phyloP scores from a whole-genome alignment of 2,797 vertebrate genomes.

The Pseudotriccus pelzelni region DNA sequence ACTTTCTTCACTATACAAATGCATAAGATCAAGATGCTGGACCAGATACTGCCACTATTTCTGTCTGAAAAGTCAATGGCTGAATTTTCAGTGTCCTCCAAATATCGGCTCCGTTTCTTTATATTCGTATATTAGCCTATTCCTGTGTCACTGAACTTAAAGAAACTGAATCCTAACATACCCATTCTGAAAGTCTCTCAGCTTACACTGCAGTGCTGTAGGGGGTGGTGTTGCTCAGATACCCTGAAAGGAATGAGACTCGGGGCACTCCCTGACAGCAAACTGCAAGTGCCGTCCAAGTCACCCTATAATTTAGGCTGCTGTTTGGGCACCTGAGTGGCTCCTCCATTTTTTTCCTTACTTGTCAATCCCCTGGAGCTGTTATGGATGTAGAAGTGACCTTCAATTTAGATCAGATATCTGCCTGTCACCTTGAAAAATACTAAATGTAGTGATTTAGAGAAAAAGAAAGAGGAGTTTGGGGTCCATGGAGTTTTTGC shows the following conservation, averaged over 20 bases:
- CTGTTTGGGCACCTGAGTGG: background rate
- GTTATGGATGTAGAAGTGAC: background rate
- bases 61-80: background rate
- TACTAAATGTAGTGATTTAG: background rate
- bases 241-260: background rate
- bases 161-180: background rate
- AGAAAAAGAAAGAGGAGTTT: background rate
- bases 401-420: background rate
- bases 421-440: background rate
- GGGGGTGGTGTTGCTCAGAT: fast-evolving
- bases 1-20: background rate
- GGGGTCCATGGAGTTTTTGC: fast-evolving
- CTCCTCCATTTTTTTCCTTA: background rate
- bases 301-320: background rate
- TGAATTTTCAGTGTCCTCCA: background rate
- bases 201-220: background rate
- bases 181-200: background rate
- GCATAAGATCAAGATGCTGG: background rate
- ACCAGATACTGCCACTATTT: background rate
- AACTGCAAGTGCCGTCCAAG: background rate
- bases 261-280: background rate
- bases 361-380: background rate
- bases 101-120: background rate
- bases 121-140: background rate
- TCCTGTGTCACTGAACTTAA: background rate